Base-by-base conservation (phyloP, 2,113 vertebrate genomes). In the Calyptommatus sinebrachiatus region DNA sequence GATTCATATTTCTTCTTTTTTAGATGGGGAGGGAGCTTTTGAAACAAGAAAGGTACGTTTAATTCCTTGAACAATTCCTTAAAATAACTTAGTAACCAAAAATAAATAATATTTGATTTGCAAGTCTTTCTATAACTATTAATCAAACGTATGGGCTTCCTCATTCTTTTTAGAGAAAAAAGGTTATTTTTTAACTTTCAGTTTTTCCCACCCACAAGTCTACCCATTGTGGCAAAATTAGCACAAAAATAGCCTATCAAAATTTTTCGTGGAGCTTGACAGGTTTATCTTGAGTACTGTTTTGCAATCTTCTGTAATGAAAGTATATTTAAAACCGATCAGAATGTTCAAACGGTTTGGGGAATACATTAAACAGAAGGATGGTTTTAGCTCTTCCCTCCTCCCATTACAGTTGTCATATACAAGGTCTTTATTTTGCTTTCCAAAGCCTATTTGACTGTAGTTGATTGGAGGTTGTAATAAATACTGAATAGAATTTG, bases 361-460 rank as follows among this genome's bases (percentile, higher is more conserved):
- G 88, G 31, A 69, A 46, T 86, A 85, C 31, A 46, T 79, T 84
- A 79, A 84, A 69, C 1, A 21, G 73, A 35, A 5, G 7, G 4
- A 63, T 81, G 46, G 48, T 57, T 57, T 57, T 18, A 57, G 53
- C 53, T 57, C 12, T 57, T 16, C 53, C 53, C 18, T 63, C 57
- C 3, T 67, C 60, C 28, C 3, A 73, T 60, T 46, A 84, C 28
- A 86, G 26, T 60, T 78, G 41, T 63, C 7, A 78, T 50, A 73
- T 77, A 78, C 60, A 66, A 45, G 75, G 63, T 76, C 61, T 84
- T 82, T 57, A 86, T 83, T 87, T 88, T 48, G 79, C 70, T 75
- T 80, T 81, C 83, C 87, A 78, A 88, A 84, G 10, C 22, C 2
- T 24, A 10, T 28, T 48, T 75, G 61, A 75, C 22, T 77, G 69